phyloP scores from a whole-genome alignment of 1,140 invertebrate genomes.

The Cydia strobilella region DNA sequence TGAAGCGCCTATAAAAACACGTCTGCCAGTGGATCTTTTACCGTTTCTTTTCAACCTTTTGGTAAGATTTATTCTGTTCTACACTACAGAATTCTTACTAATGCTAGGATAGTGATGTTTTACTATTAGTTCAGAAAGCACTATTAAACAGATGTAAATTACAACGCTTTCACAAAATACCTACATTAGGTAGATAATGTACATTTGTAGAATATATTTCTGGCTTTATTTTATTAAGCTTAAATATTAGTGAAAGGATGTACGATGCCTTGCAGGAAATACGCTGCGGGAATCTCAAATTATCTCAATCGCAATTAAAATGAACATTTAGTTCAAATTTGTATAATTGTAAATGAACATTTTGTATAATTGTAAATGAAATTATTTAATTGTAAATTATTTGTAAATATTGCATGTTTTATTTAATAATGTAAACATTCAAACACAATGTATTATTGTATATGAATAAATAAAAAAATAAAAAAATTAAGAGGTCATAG shows the following conservation, averaged over 20 bases:
- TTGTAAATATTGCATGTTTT: too few relatives aligned
- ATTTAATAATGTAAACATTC: too few relatives aligned
- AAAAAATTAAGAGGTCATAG: background rate
- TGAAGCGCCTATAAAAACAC: conserved; percentile 7
- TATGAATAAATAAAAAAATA: too few relatives aligned
- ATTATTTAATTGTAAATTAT: too few relatives aligned
- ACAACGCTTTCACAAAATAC: too few relatives aligned
- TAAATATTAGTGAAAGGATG: too few relatives aligned
- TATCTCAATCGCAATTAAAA: conserved; percentile 3
- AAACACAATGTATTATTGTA: too few relatives aligned
- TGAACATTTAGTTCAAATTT: conserved; percentile 21
- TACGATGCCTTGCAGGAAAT: background rate
- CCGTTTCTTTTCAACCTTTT: background rate
- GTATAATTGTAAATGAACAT: too few relatives aligned
- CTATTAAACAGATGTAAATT: background rate
- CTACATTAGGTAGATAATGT: too few relatives aligned
- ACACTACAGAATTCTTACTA: background rate
- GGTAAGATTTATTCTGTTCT: background rate
- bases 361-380: too few relatives aligned
- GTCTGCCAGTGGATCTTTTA: background rate
- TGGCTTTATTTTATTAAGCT: too few relatives aligned
- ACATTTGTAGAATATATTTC: too few relatives aligned
- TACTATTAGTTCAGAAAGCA: background rate
- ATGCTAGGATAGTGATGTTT: background rate
- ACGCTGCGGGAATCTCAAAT: background rate